phyloP scores from a whole-genome alignment of 1,140 invertebrate species.

The Ostrea denselamellosa region DNA sequence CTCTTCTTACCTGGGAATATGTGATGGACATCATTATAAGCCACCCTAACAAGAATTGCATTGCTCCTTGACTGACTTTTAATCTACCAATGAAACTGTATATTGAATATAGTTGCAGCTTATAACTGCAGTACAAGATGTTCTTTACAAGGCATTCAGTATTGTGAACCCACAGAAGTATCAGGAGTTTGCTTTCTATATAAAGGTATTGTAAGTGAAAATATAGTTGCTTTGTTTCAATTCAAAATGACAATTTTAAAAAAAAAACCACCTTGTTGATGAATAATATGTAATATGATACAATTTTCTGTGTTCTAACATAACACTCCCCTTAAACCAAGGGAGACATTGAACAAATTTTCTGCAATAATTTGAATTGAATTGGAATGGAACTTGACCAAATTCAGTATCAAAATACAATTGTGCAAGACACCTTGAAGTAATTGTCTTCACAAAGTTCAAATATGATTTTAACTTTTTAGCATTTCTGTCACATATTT shows the following conservation, averaged over 20 bases:
- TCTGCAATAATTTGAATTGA: no score
- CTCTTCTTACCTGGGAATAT: not conserved
- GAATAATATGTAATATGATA: no score
- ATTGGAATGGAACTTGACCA: no score
- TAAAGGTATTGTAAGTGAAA: not conserved
- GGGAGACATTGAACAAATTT: no score
- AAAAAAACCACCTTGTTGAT: no score
- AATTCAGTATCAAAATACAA: no score
- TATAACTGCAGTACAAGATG: not conserved
- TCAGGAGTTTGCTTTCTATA: not conserved
- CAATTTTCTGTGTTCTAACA: no score
- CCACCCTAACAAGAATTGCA: not conserved
- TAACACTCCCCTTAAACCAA: no score
- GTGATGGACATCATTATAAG: not conserved
- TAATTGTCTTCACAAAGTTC: no score
- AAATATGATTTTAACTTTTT: no score
- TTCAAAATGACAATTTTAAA: not conserved
- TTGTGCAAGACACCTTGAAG: no score
- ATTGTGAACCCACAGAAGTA: not conserved
- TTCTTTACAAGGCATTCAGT: not conserved
- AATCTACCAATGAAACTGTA: not conserved
- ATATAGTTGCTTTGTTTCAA: not conserved
- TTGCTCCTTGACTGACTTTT: not conserved
- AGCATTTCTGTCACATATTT: no score
- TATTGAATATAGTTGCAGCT: not conserved